Base-by-base conservation (phyloP, 2,113 vertebrate species). In the Aix galericulata region DNA sequence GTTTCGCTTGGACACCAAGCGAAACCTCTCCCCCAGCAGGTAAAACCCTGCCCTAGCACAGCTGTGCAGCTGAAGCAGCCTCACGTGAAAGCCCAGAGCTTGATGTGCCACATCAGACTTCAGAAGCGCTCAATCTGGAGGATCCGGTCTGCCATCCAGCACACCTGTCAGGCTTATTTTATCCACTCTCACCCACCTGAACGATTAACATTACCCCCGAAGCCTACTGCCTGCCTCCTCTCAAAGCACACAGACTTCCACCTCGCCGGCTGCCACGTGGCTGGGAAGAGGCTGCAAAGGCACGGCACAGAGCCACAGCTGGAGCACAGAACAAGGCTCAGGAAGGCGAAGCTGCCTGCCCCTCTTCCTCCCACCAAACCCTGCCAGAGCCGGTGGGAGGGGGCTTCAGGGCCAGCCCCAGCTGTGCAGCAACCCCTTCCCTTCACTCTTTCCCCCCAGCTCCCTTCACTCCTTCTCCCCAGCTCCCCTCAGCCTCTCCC, bases 171-270 rank as follows among this genome's bases (percentile, higher is more conserved):
- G 40, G 7, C 8, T 8, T 68, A 29, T 56, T 29, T 62, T 11
- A 40, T 2, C 4, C 12, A 4, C 40, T 56, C 22, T 0, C 6
- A 6, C 42, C 40, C 21, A 0, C 32, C 58, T 15, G 26, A 8
- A 81, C 50, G 44, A 3, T 2, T 32, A 29, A 0, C 0, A 12
- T 15, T 14, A 8, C 18, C 5, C 0, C 17, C 13, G 5, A 1
- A 27, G 20, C 31, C 15, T 10, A 8, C 4, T 2, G 26, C 3
- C 25, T 48, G 44, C 22, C 76, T 5, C 52, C 69, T 2, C 26
- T 3, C 62, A 3, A 6, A 12, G 18, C 71, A 5, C 6, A 4
- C 42, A 3, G 20, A 44, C 34, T 2, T 26, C 68, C 8, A 38
- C 83, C 22, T 3, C 2, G 44, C 8, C 21, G 46, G 31, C 67